These are phyloP conservation scores for Danaus melanippus DNA, from an alignment of 1,140 invertebrate genomes.

Conservation along the genomic window DNA sequence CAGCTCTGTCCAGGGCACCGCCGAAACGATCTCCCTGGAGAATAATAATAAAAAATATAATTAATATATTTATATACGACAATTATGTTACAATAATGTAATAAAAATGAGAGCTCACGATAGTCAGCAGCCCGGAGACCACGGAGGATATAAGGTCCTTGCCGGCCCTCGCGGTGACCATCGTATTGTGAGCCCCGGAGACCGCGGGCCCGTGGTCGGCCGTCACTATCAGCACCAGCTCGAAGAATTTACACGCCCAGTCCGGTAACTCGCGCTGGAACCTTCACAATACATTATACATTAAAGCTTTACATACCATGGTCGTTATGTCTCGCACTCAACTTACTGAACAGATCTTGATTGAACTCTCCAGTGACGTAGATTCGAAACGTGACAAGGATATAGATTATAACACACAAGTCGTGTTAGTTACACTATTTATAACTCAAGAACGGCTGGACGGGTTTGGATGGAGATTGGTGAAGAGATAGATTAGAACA, in stretches of 20 bases:
- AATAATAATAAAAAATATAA: no score
- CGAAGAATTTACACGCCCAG: conserved; percentile 97
- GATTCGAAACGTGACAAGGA: no score
- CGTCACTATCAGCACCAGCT: conserved; percentile 99
- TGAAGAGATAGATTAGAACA: no score
- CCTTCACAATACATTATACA: conserved; percentile 27
- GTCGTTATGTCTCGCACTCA: no score
- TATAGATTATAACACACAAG: no score
- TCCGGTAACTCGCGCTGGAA: conserved; percentile 96
- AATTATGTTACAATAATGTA: no score
- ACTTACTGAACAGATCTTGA: no score
- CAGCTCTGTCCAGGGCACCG: conserved; percentile 97
- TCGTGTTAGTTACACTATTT: no score
- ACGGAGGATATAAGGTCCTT: conserved; percentile 99
- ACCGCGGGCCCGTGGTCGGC: conserved; percentile 99
- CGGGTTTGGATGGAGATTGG: no score
- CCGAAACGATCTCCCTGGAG: conserved; percentile 95
- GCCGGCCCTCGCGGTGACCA: conserved; percentile 98
- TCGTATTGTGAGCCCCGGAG: conserved; percentile 99
- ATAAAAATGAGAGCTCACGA: conserved; percentile 78
- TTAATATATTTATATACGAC: no score
- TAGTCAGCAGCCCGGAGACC: conserved; percentile 97
- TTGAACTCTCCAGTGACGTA: no score
- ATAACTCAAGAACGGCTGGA: no score
- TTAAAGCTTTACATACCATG: background rate